phyloP scores from a whole-genome alignment of 2,113 vertebrate genomes.

The Artemisiospiza belli region DNA sequence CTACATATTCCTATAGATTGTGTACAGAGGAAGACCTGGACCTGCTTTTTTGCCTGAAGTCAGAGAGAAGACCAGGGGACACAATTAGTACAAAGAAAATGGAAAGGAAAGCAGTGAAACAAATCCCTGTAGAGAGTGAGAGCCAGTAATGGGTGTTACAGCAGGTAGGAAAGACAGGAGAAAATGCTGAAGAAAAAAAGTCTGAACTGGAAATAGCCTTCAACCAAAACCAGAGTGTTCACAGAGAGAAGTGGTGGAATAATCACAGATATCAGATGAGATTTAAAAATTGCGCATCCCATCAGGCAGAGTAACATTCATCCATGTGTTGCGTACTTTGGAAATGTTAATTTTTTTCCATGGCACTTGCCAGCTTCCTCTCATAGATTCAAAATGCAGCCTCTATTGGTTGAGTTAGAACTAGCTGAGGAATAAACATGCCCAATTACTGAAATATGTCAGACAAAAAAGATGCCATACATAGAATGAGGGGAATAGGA shows the following conservation, averaged over 20 bases:
- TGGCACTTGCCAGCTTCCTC: conserved; percentile 26
- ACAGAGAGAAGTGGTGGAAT: background rate
- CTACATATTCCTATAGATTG: background rate
- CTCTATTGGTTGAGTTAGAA: conserved; percentile 39
- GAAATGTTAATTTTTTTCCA: conserved; percentile 54
- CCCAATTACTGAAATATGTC: conserved; percentile 60
- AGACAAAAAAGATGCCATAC: conserved; percentile 38
- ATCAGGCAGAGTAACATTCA: conserved; percentile 27
- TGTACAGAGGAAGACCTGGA: background rate
- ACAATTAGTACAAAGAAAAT: background rate
- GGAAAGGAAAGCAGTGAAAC: background rate
- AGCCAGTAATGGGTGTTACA: background rate
- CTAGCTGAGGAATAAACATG: conserved; percentile 32
- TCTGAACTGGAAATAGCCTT: conserved; percentile 2
- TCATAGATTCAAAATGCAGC: conserved; percentile 21
- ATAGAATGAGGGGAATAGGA: background rate
- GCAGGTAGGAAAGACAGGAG: background rate
- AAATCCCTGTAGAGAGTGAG: background rate
- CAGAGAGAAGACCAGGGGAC: background rate
- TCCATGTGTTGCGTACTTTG: background rate
- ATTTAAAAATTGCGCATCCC: background rate
- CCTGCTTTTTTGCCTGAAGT: background rate
- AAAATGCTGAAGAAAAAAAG: background rate
- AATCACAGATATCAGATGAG: background rate
- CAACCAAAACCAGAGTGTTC: background rate